Percentiles rank a stretch among this genome's conserved stretches.
phyloP scores from a whole-genome alignment of 2,797 vertebrate genomes.

The Lateolabrax maculatus region DNA sequence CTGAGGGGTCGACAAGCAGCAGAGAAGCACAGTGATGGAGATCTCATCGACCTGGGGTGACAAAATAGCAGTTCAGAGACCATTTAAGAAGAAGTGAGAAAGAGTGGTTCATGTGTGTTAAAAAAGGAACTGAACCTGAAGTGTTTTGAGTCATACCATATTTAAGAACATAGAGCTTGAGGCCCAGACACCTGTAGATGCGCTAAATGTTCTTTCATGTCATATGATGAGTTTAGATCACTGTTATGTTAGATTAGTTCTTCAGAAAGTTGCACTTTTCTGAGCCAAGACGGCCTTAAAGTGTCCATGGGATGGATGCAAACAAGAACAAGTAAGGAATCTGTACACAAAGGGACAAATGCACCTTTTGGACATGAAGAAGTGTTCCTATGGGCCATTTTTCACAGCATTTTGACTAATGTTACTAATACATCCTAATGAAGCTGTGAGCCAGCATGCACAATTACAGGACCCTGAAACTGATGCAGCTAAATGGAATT shows the following conservation, averaged over 20 bases:
- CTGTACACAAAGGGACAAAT: not conserved
- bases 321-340: not conserved
- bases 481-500: slow-evolving; percentile 12
- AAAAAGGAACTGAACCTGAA: slow-evolving; percentile 53
- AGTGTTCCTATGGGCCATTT: not conserved
- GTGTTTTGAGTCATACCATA: not conserved
- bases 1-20: slow-evolving; percentile 71
- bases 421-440: too few species aligned
- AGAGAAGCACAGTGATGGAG: slow-evolving; percentile 39
- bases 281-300: not conserved
- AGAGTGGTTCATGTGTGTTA: slow-evolving; percentile 27
- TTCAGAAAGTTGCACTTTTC: not conserved
- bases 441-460: not conserved
- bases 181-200: slow-evolving; percentile 22
- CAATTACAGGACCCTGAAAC: not conserved
- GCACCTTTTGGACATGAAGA: not conserved
- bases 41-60: slow-evolving; percentile 81
- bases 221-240: not conserved
- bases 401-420: not conserved
- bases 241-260: not conserved
- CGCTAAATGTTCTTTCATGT: slow-evolving; percentile 20
- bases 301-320: not conserved
- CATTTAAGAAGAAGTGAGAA: slow-evolving; percentile 45
- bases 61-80: not conserved
- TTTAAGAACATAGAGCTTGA: not conserved